Evolutionary conservation across 2,888 invertebrate species (phyloP).

Genomic region (Trimorus sp.): DNA sequence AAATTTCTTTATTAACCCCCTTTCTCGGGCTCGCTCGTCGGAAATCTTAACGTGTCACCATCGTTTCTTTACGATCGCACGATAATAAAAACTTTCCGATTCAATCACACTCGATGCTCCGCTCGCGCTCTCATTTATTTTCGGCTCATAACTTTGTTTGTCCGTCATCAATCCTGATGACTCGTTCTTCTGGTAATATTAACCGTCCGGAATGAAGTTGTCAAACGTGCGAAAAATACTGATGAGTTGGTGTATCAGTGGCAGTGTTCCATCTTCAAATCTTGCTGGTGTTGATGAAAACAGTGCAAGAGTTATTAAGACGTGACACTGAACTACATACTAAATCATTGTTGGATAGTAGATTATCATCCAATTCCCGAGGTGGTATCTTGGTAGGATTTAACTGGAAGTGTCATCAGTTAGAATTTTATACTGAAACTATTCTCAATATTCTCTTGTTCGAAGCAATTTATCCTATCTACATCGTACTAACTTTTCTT

Average conservation of each 20-base stretch:
- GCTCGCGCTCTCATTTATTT: constrained; percentile 38
- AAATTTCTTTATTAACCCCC: constrained; percentile 76
- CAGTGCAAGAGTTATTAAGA: too few relatives aligned
- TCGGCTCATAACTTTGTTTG: constrained; percentile 48
- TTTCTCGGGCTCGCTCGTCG: constrained; percentile 65
- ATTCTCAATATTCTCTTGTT: too few relatives aligned
- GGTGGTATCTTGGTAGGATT: too few relatives aligned
- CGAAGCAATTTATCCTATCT: too few relatives aligned
- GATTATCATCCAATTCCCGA: too few relatives aligned
- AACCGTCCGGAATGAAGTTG: not conserved
- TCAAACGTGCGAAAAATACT: constrained; percentile 1
- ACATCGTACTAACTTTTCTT: too few relatives aligned
- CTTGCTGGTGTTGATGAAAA: not conserved
- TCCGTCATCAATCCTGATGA: constrained; percentile 22
- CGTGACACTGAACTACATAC: too few relatives aligned
- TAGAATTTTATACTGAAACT: too few relatives aligned
- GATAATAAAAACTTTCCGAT: constrained; percentile 49
- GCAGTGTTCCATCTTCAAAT: too few relatives aligned
- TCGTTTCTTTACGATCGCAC: constrained; percentile 47
- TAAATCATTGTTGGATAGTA: too few relatives aligned
- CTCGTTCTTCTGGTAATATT: constrained; percentile 24
- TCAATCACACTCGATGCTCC: constrained; percentile 43
- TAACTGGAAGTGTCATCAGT: too few relatives aligned
- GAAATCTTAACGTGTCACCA: constrained; percentile 67
- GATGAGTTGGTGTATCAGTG: too few relatives aligned